Evolutionary conservation across 2,797 vertebrate genomes (phyloP).

Genomic region (Lates japonicus): DNA sequence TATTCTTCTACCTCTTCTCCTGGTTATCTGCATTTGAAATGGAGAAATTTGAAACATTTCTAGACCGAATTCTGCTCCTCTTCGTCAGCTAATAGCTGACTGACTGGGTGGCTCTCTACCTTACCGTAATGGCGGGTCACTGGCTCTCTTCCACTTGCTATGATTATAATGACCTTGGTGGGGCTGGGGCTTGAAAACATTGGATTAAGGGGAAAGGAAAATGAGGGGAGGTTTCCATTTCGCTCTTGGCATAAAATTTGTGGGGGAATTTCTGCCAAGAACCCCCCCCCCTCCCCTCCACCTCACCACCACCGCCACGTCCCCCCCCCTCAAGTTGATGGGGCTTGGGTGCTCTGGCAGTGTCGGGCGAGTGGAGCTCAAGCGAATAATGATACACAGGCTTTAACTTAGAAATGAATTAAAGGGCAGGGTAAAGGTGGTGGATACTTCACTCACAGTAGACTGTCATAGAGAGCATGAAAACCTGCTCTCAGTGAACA

Average conservation of each 20-base stretch:
- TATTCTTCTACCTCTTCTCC: slow-evolving; percentile 50
- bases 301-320: slow-evolving; percentile 48
- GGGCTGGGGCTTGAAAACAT: slow-evolving; percentile 88
- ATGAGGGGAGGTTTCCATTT: slow-evolving; percentile 90
- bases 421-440: slow-evolving; percentile 81
- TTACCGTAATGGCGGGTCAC: slow-evolving; percentile 86
- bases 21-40: slow-evolving; percentile 78
- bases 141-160: slow-evolving; percentile 88
- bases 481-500: slow-evolving; percentile 39
- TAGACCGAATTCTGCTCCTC: slow-evolving; percentile 65
- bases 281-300: slow-evolving; percentile 64
- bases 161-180: slow-evolving; percentile 91
- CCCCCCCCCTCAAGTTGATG: slow-evolving; percentile 69
- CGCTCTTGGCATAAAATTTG: slow-evolving; percentile 88
- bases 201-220: slow-evolving; percentile 90
- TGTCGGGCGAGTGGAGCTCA: slow-evolving; percentile 77
- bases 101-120: slow-evolving; percentile 84
- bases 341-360: slow-evolving; percentile 74
- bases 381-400: slow-evolving; percentile 84
- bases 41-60: slow-evolving; percentile 73
- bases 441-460: slow-evolving; percentile 56
- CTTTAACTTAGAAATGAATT: slow-evolving; percentile 85
- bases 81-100: slow-evolving; percentile 74
- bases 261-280: slow-evolving; percentile 85
- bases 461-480: slow-evolving; percentile 50